phyloP scores from a whole-genome alignment of 2,797 vertebrate species.

The Gymnoscopelus microlampas region DNA sequence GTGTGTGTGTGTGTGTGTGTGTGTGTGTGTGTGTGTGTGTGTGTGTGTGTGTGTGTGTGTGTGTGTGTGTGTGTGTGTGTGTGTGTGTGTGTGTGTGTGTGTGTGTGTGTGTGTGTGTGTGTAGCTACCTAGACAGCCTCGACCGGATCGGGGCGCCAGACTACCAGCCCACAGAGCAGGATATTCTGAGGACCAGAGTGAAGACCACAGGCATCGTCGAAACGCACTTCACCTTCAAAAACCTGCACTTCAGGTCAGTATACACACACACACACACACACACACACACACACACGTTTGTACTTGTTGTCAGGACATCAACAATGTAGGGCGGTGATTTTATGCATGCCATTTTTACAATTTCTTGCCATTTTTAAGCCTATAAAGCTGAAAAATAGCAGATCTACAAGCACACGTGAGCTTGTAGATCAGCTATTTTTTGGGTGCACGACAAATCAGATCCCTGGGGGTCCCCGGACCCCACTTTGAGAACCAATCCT shows the following conservation, averaged over 20 bases:
- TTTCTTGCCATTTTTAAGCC: too few relatives aligned
- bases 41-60: conserved; percentile 8
- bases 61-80: conserved; percentile 4
- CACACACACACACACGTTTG: not conserved
- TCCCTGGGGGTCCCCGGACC: too few relatives aligned
- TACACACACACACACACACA: not conserved
- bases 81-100: conserved; percentile 4
- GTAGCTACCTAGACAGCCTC: conserved; percentile 96
- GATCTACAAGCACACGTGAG: too few relatives aligned
- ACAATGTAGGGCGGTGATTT: too few relatives aligned
- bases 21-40: conserved; percentile 57
- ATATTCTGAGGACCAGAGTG: conserved; percentile 96
- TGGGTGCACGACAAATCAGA: too few relatives aligned
- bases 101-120: conserved; percentile 40
- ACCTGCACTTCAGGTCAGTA: conserved; percentile 93
- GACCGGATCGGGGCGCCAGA: conserved; percentile 92
- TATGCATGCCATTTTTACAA: not conserved
- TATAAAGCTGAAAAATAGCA: too few relatives aligned
- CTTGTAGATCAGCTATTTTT: too few relatives aligned
- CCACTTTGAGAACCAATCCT: too few relatives aligned
- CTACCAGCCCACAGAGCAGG: conserved; percentile 97
- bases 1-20: conserved; percentile 44
- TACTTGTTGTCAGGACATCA: too few relatives aligned
- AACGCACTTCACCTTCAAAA: conserved; percentile 98
- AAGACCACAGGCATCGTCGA: conserved; percentile 98